Evolutionary conservation across 2,797 vertebrate species (phyloP), one percentile per base, ranked within the genome.

Genomic region (Onychomys leucogaster): DNA sequence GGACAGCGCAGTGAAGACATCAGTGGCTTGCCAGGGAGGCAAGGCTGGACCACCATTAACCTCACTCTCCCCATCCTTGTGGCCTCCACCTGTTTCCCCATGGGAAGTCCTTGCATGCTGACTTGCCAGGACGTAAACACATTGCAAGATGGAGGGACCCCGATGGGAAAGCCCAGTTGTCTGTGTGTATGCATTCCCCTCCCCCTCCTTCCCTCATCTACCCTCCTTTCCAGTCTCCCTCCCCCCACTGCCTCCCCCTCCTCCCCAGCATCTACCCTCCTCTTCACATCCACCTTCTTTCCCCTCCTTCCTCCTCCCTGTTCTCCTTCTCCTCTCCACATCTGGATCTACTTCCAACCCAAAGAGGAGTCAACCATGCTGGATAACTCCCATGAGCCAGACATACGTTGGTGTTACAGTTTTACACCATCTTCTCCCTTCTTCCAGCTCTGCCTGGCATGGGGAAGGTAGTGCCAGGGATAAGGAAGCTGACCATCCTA

Each of bases 171-270:
- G 43, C 0, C 8, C 57, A 46, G 6, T 10, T 17, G 21, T 23
- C 61, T 43, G 1, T 32, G 17, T 43, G 9, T 0, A 0, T 0
- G 43, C 19, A 13, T 46, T 73, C 10, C 25, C 19, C 11, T 21
- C 4, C 1, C 46, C 19, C 27, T 43, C 41, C 14, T 46, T 2
- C 43, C 41, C 14, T 46, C 4, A 61, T 61, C 23, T 25, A 0
- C 57, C 19, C 34, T 69, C n/a, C 11, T 49, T 78, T 29, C 61
- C 25, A 17, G 0, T 23, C 43, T 29, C 6, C 5, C 37, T 73
- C 49, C 61, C 55, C 59, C 78, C 91, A 29, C 46, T 81, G 34
- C 52, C 52, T 25, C 37, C 49, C 17, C n/a, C 52, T 19, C 9
- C 5, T 19, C 46, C 41, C 34, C 14, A 3, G 13, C 6, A 61